Conservation (phyloP, 2,797 vertebrate genomes). For the Bufotes viridis region DNA sequence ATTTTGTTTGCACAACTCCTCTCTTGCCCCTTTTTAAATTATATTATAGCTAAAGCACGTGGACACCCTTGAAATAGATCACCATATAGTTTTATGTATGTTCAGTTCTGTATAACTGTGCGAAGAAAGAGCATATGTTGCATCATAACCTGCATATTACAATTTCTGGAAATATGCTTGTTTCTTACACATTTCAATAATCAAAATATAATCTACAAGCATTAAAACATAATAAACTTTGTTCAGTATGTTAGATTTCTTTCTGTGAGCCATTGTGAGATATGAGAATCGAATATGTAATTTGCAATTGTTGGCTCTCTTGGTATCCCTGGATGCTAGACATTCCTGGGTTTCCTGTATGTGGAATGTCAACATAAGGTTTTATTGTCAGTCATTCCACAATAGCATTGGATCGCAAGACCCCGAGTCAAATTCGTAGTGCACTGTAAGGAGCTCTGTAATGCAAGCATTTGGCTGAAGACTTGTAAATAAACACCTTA, state of each 20-base stretch:
- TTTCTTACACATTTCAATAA: neutral
- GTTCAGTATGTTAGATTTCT: neutral
- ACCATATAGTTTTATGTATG: neutral
- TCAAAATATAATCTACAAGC: neutral
- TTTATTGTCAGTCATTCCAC: conserved; percentile 35
- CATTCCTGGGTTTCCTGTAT: conserved; percentile 39
- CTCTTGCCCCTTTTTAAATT: too few relatives aligned
- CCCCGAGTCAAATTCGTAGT: neutral
- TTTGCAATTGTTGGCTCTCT: conserved; percentile 22
- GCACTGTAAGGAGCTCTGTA: conserved; percentile 16
- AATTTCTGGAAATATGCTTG: neutral
- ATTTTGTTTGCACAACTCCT: too few relatives aligned
- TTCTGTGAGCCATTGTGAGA: neutral
- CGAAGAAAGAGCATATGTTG: neutral
- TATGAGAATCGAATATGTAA: neutral
- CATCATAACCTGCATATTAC: neutral
- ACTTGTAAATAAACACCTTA: conserved; percentile 46
- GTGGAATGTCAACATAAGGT: conserved; percentile 27
- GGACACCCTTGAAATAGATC: too few relatives aligned
- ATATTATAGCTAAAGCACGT: too few relatives aligned
- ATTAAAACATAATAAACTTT: neutral
- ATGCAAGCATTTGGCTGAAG: conserved; percentile 38
- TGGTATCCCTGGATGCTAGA: conserved; percentile 6
- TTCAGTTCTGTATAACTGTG: neutral
- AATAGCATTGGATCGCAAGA: conserved; percentile 22